Conservation (phyloP, 2,888 invertebrate genomes). For the Dasysyrphus albostriatus region DNA sequence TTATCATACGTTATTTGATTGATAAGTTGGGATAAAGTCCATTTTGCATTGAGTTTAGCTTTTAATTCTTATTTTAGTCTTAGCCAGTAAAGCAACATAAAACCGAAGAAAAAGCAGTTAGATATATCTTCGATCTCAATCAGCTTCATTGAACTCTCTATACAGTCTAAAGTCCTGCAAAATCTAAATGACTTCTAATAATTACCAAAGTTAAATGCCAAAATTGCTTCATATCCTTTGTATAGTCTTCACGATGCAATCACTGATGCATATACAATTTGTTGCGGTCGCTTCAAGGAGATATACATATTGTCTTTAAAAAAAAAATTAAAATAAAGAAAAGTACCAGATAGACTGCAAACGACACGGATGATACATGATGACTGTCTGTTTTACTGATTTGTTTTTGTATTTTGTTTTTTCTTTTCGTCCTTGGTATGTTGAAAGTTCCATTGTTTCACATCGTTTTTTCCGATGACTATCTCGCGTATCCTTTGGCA, state of each 20-base stretch:
- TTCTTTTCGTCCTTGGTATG: slow-evolving; percentile 25
- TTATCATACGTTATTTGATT: too few species aligned
- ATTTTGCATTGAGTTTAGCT: too few species aligned
- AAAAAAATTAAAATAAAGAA: slow-evolving; percentile 41
- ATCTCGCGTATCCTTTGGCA: slow-evolving; percentile 74
- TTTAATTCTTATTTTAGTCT: too few species aligned
- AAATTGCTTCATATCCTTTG: slow-evolving; percentile 20
- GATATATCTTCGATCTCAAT: not conserved
- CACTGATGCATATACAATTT: slow-evolving; percentile 48
- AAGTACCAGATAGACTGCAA: slow-evolving; percentile 54
- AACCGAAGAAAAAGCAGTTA: not conserved
- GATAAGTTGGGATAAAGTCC: not conserved
- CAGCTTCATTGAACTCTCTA: not conserved
- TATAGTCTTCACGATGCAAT: slow-evolving; percentile 6
- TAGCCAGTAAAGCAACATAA: not conserved
- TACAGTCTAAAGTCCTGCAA: slow-evolving; percentile 1
- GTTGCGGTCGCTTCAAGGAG: slow-evolving; percentile 50
- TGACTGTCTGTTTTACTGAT: slow-evolving; percentile 67
- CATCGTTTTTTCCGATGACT: slow-evolving; percentile 63
- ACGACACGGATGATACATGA: slow-evolving; percentile 76
- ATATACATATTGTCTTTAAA: slow-evolving; percentile 17
- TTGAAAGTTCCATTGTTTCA: slow-evolving; percentile 60
- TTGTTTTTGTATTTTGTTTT: slow-evolving; percentile 45
- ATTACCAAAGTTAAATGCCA: slow-evolving; percentile 53
- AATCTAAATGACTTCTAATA: slow-evolving; percentile 33